These are phyloP conservation scores for Drosophila subquinaria DNA, from an alignment of 2,888 invertebrate genomes.

Conservation along the genomic window DNA sequence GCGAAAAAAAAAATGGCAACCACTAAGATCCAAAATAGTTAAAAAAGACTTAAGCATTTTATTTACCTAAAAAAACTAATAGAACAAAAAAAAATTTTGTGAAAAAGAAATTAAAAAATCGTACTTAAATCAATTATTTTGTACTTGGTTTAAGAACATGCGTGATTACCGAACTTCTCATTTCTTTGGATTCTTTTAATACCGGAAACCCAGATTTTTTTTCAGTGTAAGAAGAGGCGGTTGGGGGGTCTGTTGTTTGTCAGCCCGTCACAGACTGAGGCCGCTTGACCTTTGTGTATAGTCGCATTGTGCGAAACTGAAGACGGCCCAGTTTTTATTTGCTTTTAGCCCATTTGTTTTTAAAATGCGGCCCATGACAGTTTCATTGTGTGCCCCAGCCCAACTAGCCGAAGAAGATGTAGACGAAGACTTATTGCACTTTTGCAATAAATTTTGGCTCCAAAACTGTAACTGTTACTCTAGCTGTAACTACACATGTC, in stretches of 20 bases:
- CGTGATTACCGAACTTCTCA: too few species aligned
- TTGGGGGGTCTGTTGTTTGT: background rate
- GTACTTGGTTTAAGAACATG: too few species aligned
- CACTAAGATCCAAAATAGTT: too few species aligned
- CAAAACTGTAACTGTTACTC: slow-evolving; percentile 47
- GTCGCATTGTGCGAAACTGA: slow-evolving; percentile 43
- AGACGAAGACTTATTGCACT: slow-evolving; percentile 70
- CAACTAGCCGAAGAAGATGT: background rate
- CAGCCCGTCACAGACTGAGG: slow-evolving; percentile 19
- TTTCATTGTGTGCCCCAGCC: slow-evolving; percentile 50
- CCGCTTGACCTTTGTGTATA: slow-evolving; percentile 58
- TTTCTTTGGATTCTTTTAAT: too few species aligned
- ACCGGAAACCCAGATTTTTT: too few species aligned
- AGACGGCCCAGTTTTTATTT: slow-evolving; percentile 75
- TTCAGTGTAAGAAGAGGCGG: background rate
- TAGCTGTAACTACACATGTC: slow-evolving; percentile 32
- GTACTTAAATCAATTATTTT: too few species aligned
- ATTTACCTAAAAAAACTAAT: too few species aligned
- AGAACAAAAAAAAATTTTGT: too few species aligned
- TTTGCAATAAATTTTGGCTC: slow-evolving; percentile 66
- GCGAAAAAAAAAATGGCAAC: too few species aligned
- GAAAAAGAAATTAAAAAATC: too few species aligned
- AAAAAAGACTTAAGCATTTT: too few species aligned
- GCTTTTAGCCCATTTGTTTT: slow-evolving; percentile 71
- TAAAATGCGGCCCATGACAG: slow-evolving; percentile 64